Base-by-base conservation (phyloP, 2,113 vertebrate genomes). In the Hippoglossus stenolepis region DNA sequence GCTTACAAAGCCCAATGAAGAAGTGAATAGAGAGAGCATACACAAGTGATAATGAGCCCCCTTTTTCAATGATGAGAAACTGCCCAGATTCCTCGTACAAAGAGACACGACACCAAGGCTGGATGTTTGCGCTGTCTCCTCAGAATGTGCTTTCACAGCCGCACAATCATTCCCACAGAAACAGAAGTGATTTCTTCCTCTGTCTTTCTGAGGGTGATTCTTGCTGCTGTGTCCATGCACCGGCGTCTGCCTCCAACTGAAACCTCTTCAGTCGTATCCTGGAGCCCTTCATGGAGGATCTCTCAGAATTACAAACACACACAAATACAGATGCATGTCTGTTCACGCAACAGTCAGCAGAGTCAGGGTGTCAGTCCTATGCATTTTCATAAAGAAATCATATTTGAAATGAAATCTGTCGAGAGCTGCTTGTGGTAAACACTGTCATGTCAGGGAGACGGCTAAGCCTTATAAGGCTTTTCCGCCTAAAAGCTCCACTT, bases 401-500 rank as follows among this genome's bases (percentile, higher is more conserved):
- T 68, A 87, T 92, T 91, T 87, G 81, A 94, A 93, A 87, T 62
- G 28, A 81, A 94, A 92, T 92, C 82, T 91, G 92, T 93, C 71
- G 63, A 69, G 61, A 85, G 70, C 83, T 20, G 75, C 81, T 87
- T 82, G 85, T 91, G 74, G 71, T 90, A 81, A 90, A 90, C 86
- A 67, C 73, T 71, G 80, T 87, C 78, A 68, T 91, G 88, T 90
- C 89, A 73, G 82, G 83, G 88, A 89, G 89, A 85, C 75, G 75
- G 85, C 85, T 84, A 82, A 93, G 91, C 87, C 85, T 86, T 87
- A 90, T 87, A 90, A 89, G 92, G 90, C 91, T 91, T 92, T 93
- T 93, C 87, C 71, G 89, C 91, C 92, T 94, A 94, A 94, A 93
- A 87, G 92, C 91, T 94, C 93, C 92, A 95, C 94, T 94, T 94